Evolutionary conservation across 2,797 vertebrate species (phyloP), one percentile per base, ranked within the genome.

Genomic region (Podargus strigoides): DNA sequence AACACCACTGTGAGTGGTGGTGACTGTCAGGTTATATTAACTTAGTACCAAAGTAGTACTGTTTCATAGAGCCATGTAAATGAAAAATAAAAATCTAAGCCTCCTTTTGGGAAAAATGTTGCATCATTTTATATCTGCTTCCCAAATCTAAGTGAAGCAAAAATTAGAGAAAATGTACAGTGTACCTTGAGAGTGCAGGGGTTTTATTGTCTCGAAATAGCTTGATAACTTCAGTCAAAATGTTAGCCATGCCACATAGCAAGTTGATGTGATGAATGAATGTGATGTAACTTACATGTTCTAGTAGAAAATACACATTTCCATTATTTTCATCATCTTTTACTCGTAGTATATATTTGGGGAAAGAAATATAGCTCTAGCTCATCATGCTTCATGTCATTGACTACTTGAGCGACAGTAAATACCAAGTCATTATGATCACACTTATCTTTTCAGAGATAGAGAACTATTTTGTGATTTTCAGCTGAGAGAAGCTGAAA

Each of bases 251-350:
- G 49, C 4, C 70, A 75, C 19, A 17, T 42, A 30, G 3, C 10
- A 69, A 82, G 60, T 89, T 93, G n/a, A n/a, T n/a, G n/a, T n/a
- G n/a, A n/a, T n/a, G n/a, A n/a, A 69, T 44, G 16, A 76, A 81
- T 50, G 23, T 4, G 15, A 90, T 90, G 69, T 44, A 96, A 62
- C 63, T 87, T 93, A 12, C 60, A 34, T 39, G 15, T 34, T 87
- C 63, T 83, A 89, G 72, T 85, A 67, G 82, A 96, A 97, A 96
- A 89, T 80, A 59, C 7, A 32, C 14, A 39, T 93, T 84, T 75
- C n/a, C 34, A 63, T 64, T 91, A 72, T 86, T 94, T 94, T 52
- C 46, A 64, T 64, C 12, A 66, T n/a, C 28, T 67, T 58, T 60
- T 91, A 92, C 53, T 91, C 50, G 19, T 66, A 34, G 12, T 41